Evolutionary conservation across 2,888 invertebrate species (phyloP).

Genomic region (Caenorhabditis plicata): DNA sequence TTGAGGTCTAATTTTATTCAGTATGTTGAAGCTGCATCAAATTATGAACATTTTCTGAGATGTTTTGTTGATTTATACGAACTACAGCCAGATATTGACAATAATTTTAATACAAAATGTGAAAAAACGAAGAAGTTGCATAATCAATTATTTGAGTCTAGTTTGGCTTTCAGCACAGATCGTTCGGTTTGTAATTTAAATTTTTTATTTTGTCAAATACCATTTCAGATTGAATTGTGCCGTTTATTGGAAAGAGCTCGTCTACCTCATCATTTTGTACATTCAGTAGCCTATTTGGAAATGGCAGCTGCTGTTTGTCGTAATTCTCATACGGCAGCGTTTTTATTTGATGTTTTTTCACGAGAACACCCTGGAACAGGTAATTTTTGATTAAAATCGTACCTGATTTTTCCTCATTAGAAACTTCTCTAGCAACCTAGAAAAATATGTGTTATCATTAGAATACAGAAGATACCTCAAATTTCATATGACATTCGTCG

Average conservation of each 20-base stretch:
- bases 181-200: conserved; percentile 28
- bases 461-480: too few relatives aligned
- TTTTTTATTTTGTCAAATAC: neutral
- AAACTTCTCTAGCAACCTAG: too few relatives aligned
- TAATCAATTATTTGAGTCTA: conserved; percentile 20
- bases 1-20: conserved; percentile 4
- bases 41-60: conserved; percentile 38
- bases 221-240: conserved; percentile 37
- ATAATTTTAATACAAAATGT: conserved; percentile 4
- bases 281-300: conserved; percentile 47
- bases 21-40: conserved; percentile 14
- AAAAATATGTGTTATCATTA: too few relatives aligned
- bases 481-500: too few relatives aligned
- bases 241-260: conserved; percentile 41
- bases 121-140: conserved; percentile 6
- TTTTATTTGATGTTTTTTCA: conserved; percentile 43
- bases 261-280: conserved; percentile 40
- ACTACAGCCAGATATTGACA: conserved; percentile 5
- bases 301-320: conserved; percentile 38
- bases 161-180: conserved; percentile 25
- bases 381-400: neutral
- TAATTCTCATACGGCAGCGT: conserved; percentile 32
- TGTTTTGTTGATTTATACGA: conserved; percentile 42
- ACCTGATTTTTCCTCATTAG: neutral
- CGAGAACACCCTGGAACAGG: conserved; percentile 24